These are phyloP conservation scores for Tokudaia tokunoshimensis DNA, from an alignment of 2,797 vertebrate genomes.

Conservation along the genomic window DNA sequence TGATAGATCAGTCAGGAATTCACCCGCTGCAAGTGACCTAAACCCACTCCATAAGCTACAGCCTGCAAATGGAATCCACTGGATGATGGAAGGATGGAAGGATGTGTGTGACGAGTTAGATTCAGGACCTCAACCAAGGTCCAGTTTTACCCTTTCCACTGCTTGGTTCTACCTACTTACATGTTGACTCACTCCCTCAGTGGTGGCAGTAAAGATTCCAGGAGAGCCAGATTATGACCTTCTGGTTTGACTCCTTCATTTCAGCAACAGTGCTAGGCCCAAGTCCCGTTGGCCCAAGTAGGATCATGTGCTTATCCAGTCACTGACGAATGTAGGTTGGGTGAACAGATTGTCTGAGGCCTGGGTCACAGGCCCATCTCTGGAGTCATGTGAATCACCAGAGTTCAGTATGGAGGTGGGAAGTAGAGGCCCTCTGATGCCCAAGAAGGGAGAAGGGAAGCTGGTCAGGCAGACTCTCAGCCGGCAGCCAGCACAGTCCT, in stretches of 20 bases:
- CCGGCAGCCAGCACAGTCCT: neutral
- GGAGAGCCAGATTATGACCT: neutral
- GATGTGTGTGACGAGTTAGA: neutral
- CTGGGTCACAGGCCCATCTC: neutral
- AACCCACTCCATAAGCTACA: neutral
- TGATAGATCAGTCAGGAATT: neutral
- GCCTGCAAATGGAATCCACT: neutral
- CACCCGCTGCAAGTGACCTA: neutral
- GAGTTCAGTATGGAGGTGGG: neutral
- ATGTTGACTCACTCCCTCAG: neutral
- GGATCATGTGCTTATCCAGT: neutral
- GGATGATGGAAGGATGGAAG: neutral
- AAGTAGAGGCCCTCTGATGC: neutral
- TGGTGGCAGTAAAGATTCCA: neutral
- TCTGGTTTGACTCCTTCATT: neutral
- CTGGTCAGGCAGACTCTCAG: neutral
- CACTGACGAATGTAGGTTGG: neutral
- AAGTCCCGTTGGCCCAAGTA: neutral
- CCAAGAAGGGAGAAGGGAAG: neutral
- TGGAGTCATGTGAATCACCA: neutral
- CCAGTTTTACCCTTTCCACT: neutral
- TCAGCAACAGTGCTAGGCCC: neutral
- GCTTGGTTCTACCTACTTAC: slow-evolving; percentile 15
- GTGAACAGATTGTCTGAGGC: neutral
- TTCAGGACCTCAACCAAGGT: neutral